Conservation (phyloP, 2,797 vertebrate species). For the Helostoma temminkii region DNA sequence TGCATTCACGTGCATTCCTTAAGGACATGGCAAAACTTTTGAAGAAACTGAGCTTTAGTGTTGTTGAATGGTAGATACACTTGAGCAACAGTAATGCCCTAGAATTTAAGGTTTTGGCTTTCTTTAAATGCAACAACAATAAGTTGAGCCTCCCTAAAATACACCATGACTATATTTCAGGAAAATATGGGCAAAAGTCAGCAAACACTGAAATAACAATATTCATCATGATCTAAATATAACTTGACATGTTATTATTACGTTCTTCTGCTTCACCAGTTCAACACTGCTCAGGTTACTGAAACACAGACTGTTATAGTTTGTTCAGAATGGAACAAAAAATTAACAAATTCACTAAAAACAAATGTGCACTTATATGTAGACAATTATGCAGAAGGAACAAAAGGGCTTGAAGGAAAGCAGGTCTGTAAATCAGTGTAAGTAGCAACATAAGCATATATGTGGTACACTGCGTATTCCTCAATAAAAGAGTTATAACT, state of each 20-base stretch:
- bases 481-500: not conserved
- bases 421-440: too few relatives aligned
- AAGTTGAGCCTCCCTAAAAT: not conserved
- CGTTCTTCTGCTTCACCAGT: conserved; percentile 1
- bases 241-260: conserved; percentile 18
- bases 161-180: conserved; percentile 12
- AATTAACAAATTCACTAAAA: not conserved
- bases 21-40: too few relatives aligned
- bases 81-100: not conserved
- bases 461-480: not conserved
- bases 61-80: not conserved
- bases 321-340: conserved; percentile 2
- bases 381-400: not conserved
- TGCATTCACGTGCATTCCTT: not conserved
- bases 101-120: not conserved
- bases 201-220: conserved; percentile 42
- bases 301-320: not conserved
- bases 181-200: conserved; percentile 25
- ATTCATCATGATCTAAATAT: not conserved
- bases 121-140: not conserved
- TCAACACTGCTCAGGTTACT: not conserved
- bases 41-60: not conserved
- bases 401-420: not conserved
- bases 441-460: not conserved
- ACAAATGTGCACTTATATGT: not conserved